Base-by-base conservation (phyloP, 2,113 vertebrate species). In the Scopus umbretta region DNA sequence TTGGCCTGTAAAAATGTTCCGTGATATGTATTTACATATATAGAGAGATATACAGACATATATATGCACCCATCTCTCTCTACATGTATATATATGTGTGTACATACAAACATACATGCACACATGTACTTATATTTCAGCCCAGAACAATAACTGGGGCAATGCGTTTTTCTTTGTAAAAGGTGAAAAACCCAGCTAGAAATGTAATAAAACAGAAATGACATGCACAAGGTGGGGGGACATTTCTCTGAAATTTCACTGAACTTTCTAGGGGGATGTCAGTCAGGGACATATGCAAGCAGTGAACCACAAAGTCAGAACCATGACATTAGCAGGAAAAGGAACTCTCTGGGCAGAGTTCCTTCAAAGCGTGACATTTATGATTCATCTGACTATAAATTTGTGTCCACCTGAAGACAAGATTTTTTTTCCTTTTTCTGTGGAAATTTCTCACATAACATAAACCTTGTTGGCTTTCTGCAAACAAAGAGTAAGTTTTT, bases 331-430 rank as follows among this genome's bases (percentile, higher is more conserved):
- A 92, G 83, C 86, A 95, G 91, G 83, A 91, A 94, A 91, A 94
- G 95, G 92, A 97, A 96, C 93, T 93, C 74, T 90, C 88, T 30
- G 88, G 76, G 68, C 83, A 86, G 25, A 65, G 95, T 65, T 94
- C 91, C 88, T 89, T 25, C 94, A 18, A 49, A 96, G 84, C 70
- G 10, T 95, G 96, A 96, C 93, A 95, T 87, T 95, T 76, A 85
- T 97, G 96, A 97, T 96, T 97, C 96, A 95, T 94, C 94, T 88
- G 62, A 30, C 94, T 34, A 85, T 53, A 95, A 96, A 96, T 95
- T 56, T 47, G 76, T 50, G 86, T 85, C 91, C 78, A 82, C 68
- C 76, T 80, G 40, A 97, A 95, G 83, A 91, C 52, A 63, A 63
- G 82, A 20, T 20, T 34, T 79, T 55, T 50, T 50, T 47, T 43